Evolutionary conservation across 2,888 invertebrate genomes (phyloP).

Genomic region (Melanophora roralis): DNA sequence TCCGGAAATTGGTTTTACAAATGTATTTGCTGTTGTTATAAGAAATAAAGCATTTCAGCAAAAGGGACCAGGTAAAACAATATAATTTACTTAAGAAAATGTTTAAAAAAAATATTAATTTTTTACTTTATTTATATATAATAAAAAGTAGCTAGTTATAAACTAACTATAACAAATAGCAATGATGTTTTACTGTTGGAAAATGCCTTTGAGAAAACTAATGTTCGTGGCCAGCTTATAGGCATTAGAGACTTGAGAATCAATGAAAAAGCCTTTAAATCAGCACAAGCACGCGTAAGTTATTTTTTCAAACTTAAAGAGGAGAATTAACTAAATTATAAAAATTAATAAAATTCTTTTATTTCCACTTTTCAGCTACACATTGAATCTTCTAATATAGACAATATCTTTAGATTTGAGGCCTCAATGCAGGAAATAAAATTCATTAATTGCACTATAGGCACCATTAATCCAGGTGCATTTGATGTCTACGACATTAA

Average conservation of each 20-base stretch:
- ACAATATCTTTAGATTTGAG: slow-evolving; percentile 71
- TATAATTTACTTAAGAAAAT: not conserved
- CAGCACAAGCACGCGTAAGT: slow-evolving; percentile 71
- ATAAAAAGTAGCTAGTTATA: slow-evolving; percentile 67
- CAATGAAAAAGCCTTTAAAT: slow-evolving; percentile 72
- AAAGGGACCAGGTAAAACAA: slow-evolving; percentile 67
- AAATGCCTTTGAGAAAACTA: slow-evolving; percentile 72
- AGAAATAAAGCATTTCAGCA: slow-evolving; percentile 68
- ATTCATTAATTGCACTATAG: slow-evolving; percentile 72
- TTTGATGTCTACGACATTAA: slow-evolving; percentile 75
- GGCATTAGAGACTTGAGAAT: slow-evolving; percentile 70
- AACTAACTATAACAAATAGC: slow-evolving; percentile 71
- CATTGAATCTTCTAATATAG: slow-evolving; percentile 70
- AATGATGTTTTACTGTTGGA: slow-evolving; percentile 68
- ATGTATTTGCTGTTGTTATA: slow-evolving; percentile 71
- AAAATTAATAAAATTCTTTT: too few species aligned
- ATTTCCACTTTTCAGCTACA: slow-evolving; percentile 66
- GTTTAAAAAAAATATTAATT: not conserved
- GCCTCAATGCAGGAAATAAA: slow-evolving; percentile 72
- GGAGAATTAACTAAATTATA: not conserved
- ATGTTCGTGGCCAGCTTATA: slow-evolving; percentile 70
- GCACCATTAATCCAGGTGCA: slow-evolving; percentile 69
- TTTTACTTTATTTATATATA: not conserved
- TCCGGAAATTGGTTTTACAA: slow-evolving; percentile 73
- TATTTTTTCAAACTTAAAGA: too few species aligned